Evolutionary conservation across 2,113 vertebrate genomes (phyloP).

Genomic region (Austrofundulus limnaeus): DNA sequence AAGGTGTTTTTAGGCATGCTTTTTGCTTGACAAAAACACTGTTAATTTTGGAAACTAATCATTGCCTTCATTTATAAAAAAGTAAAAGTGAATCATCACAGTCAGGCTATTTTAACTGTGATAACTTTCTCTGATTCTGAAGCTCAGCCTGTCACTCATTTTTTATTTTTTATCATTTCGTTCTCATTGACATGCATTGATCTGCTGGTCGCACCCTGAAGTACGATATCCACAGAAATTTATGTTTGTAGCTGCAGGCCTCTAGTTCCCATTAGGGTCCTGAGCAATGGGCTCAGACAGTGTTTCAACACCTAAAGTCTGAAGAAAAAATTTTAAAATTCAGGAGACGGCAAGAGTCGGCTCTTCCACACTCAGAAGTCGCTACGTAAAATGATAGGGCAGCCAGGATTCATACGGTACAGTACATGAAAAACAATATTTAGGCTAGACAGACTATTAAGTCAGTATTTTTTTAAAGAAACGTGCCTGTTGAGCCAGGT

Average conservation of each 20-base stretch:
- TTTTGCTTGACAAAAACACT: no score
- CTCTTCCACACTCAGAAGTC: conserved; percentile 39
- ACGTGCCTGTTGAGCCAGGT: background rate
- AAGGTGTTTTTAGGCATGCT: no score
- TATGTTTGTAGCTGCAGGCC: conserved; percentile 67
- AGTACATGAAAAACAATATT: conserved; percentile 19
- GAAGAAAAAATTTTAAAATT: no score
- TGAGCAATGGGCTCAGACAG: conserved; percentile 71
- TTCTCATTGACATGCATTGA: conserved; percentile 49
- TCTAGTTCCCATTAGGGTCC: conserved; percentile 62
- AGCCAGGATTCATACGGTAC: conserved; percentile 24
- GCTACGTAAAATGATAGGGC: conserved; percentile 56
- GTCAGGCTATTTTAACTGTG: background rate
- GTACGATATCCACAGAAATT: conserved; percentile 67
- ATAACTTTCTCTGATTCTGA: conserved; percentile 9
- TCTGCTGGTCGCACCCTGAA: conserved; percentile 52
- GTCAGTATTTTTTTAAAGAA: background rate
- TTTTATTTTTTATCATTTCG: background rate
- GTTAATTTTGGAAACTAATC: background rate
- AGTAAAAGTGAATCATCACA: background rate
- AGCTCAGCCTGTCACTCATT: background rate
- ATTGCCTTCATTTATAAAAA: background rate
- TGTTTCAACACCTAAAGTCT: conserved; percentile 71
- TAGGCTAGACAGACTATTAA: conserved; percentile 20
- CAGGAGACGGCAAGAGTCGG: no score